Evolutionary conservation across 2,113 vertebrate species (phyloP), one percentile per base, ranked within the genome.

Genomic region (Corythoichthys intestinalis): DNA sequence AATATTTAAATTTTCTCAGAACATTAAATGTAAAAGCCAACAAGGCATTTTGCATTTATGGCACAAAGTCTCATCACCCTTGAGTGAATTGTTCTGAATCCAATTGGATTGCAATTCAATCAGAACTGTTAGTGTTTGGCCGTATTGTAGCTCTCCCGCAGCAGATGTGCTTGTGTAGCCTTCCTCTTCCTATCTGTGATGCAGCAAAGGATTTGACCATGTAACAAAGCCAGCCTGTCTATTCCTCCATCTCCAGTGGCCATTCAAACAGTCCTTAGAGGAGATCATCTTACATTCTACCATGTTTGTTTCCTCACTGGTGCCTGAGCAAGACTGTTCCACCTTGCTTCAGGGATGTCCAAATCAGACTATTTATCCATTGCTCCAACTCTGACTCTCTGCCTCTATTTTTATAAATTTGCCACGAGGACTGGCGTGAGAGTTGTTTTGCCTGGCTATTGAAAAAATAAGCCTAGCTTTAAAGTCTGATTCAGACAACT

Each of bases 191-290:
- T 65, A 17, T 52, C 56, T 41, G 54, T 69, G 6, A 63, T 60
- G 66, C 37, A 20, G 28, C 50, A 28, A 47, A 48, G 49, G 38
- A 49, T 67, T 68, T 60, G 60, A 34, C 4, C 13, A 53, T 62
- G 47, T 46, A 65, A 85, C 82, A 85, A 84, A 85, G 79, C 64
- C 74, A 9, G 69, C 61, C 72, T 73, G 78, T 83, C 73, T 81
- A 59, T 82, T 71, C 78, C 49, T 75, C 71, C 60, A 72, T 79
- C 76, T 83, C 65, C 68, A 71, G 69, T 69, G 70, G 71, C 77
- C 57, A 65, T 80, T 86, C 83, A 81, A n/a, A 66, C 63, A 73
- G 74, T 83, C 76, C 76, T 75, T 79, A 71, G 69, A 83, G 20
- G 56, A 72, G 70, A 54, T 54, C 53, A 3, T 54, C 20, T 54